These are phyloP conservation scores for Dascyllus trimaculatus DNA, from an alignment of 2,113 vertebrate species.

Conservation along the genomic window DNA sequence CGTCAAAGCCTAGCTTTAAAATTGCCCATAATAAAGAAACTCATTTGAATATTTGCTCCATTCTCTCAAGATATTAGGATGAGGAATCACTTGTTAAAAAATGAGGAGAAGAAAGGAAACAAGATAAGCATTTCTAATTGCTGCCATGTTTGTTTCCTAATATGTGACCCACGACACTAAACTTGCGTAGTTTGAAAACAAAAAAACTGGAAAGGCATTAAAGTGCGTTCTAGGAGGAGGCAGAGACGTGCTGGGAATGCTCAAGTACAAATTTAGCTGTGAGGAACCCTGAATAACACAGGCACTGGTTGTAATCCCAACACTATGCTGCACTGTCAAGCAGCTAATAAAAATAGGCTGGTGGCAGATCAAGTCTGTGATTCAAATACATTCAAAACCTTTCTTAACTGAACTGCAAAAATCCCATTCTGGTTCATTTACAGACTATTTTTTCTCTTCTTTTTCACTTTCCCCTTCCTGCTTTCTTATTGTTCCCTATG, in stretches of 20 bases:
- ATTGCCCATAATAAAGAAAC: constrained; percentile 80
- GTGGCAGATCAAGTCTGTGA: constrained; percentile 87
- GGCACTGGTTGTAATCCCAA: constrained; percentile 82
- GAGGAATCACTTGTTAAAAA: constrained; percentile 77
- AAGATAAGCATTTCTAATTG: constrained; percentile 83
- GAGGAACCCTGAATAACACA: constrained; percentile 80
- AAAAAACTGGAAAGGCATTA: constrained; percentile 67
- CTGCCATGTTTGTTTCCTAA: constrained; percentile 81
- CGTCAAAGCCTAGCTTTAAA: constrained; percentile 75
- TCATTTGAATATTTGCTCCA: constrained; percentile 83
- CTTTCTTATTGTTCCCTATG: constrained; percentile 60
- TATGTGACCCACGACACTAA: constrained; percentile 78
- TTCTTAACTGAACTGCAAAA: constrained; percentile 80
- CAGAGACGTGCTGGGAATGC: constrained; percentile 68
- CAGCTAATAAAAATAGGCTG: constrained; percentile 81
- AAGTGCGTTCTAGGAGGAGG: constrained; percentile 59
- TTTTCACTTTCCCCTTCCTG: constrained; percentile 35
- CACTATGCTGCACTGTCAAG: constrained; percentile 78
- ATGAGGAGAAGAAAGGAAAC: constrained; percentile 49
- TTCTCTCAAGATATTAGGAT: constrained; percentile 78
- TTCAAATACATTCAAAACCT: constrained; percentile 81
- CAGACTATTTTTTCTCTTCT: constrained; percentile 56
- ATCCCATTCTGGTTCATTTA: constrained; percentile 76
- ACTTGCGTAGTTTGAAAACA: constrained; percentile 74
- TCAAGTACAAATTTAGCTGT: constrained; percentile 73